A percentile compares a stretch with the other conserved stretches of the same genome.
These are phyloP conservation scores for Zenarchopterus dispar DNA, from an alignment of 2,797 vertebrate species.

Conservation along the genomic window DNA sequence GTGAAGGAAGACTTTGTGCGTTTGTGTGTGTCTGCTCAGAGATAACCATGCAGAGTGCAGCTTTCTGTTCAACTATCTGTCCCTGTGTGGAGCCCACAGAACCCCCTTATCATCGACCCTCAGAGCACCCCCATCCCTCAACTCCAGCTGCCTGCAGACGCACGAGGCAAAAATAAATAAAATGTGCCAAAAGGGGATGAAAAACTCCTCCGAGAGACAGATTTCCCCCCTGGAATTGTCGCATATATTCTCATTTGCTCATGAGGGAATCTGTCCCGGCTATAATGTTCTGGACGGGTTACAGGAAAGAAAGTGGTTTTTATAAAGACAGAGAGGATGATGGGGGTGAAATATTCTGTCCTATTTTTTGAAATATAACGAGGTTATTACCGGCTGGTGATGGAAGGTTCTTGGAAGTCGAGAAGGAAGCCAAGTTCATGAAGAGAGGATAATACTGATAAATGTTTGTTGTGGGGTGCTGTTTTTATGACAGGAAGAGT, in stretches of 20 bases:
- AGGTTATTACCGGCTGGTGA: constrained; percentile 39
- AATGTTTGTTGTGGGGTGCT: neutral
- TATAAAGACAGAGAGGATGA: constrained; percentile 3
- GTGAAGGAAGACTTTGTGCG: constrained; percentile 27
- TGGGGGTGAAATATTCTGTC: constrained; percentile 17
- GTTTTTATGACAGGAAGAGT: constrained; percentile 9
- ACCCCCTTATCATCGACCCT: constrained; percentile 75
- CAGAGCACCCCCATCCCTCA: constrained; percentile 61
- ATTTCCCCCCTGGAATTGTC: constrained; percentile 29
- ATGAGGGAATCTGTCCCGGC: constrained; percentile 28
- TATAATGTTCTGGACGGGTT: constrained; percentile 37
- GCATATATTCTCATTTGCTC: constrained; percentile 41
- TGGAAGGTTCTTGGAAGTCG: constrained; percentile 31
- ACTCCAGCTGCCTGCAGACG: constrained; percentile 55
- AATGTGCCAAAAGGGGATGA: constrained; percentile 32
- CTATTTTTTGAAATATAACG: constrained; percentile 35
- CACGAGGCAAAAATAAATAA: constrained; percentile 42
- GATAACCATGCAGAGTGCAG: constrained; percentile 65
- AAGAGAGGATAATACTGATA: constrained; percentile 1
- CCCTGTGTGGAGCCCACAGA: constrained; percentile 60
- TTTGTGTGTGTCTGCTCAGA: constrained; percentile 44
- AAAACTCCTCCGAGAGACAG: constrained; percentile 20
- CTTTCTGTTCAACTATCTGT: constrained; percentile 67
- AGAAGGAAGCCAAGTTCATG: constrained; percentile 17
- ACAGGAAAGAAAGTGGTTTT: constrained; percentile 32